Conservation (phyloP, 2,888 invertebrate species). For the Conchocele bisecta region DNA sequence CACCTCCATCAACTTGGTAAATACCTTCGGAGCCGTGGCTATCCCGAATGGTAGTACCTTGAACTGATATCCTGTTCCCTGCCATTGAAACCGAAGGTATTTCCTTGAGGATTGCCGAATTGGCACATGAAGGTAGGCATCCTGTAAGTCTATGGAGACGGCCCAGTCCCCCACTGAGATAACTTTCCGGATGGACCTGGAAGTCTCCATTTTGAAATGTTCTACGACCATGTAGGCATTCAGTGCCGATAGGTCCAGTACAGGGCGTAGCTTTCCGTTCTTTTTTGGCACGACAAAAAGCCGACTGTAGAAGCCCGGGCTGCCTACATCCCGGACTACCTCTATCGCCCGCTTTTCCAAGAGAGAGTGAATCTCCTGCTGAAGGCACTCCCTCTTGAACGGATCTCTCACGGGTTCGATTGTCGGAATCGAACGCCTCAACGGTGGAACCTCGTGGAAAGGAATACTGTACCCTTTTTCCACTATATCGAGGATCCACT, state of each 20-base stretch:
- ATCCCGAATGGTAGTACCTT: not conserved
- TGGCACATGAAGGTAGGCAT: conserved; percentile 2
- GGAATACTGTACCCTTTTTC: no score
- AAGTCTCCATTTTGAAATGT: conserved; percentile 4
- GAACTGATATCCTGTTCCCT: not conserved
- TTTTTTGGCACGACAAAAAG: conserved; percentile 2
- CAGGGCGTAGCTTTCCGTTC: conserved; percentile 3
- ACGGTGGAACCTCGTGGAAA: no score
- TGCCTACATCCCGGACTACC: not conserved
- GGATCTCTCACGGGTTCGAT: no score
- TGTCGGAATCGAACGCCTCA: no score
- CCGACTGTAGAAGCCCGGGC: not conserved
- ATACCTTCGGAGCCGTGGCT: not conserved
- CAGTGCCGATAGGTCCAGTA: conserved; percentile 1
- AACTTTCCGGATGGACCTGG: not conserved
- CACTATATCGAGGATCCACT: no score
- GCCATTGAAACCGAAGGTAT: not conserved
- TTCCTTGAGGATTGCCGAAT: not conserved
- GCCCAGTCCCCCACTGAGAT: not conserved
- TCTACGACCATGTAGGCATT: not conserved
- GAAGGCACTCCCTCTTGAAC: no score
- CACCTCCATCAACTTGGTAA: not conserved
- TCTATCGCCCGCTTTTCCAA: not conserved
- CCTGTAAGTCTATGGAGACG: not conserved
- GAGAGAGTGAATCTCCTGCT: not conserved